Evolutionary conservation across 1,140 invertebrate species (phyloP).

Genomic region (Centruroides sculpturatus): DNA sequence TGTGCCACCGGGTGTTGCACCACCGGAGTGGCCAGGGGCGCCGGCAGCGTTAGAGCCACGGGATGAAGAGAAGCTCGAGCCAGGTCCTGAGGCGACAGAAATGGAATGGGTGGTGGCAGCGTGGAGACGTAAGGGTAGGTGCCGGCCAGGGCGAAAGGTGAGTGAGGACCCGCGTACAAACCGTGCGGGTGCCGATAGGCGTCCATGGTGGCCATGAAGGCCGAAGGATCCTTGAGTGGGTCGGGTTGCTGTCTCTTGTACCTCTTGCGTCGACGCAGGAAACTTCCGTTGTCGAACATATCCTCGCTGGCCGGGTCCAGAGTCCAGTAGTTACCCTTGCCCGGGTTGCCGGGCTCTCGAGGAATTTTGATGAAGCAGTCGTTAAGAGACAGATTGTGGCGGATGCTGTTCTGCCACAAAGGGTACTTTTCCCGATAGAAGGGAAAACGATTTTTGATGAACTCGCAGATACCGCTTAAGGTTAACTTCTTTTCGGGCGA

Average conservation of each 20-base stretch:
- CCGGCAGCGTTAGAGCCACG: conserved; percentile 2
- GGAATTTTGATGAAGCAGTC: conserved; percentile 99
- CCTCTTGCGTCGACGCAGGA: conserved; percentile 80
- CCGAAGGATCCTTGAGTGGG: conserved; percentile 16
- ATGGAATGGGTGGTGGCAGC: conserved; percentile 11
- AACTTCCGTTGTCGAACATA: conserved; percentile 99
- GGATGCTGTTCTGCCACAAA: conserved; percentile 91
- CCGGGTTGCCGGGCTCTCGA: conserved; percentile 92
- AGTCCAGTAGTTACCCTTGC: conserved; percentile 99
- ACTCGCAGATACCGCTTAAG: conserved; percentile 37
- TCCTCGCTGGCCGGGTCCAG: conserved; percentile 91
- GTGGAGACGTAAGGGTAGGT: conserved; percentile 22
- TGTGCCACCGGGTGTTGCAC: no score
- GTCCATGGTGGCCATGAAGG: conserved; percentile 23
- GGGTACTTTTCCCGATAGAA: conserved; percentile 93
- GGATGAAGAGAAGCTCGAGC: conserved; percentile 9
- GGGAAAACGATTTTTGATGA: conserved; percentile 95
- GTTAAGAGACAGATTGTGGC: conserved; percentile 94
- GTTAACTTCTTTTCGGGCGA: conserved; percentile 37
- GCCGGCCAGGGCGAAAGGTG: conserved; percentile 6
- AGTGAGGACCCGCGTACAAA: conserved; percentile 14
- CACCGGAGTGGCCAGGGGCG: neutral
- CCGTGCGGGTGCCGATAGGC: conserved; percentile 15
- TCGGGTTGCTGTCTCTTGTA: conserved; percentile 53
- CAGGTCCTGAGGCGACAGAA: conserved; percentile 9